Conservation (phyloP, 2,113 vertebrate species). For the Dromas ardeola region DNA sequence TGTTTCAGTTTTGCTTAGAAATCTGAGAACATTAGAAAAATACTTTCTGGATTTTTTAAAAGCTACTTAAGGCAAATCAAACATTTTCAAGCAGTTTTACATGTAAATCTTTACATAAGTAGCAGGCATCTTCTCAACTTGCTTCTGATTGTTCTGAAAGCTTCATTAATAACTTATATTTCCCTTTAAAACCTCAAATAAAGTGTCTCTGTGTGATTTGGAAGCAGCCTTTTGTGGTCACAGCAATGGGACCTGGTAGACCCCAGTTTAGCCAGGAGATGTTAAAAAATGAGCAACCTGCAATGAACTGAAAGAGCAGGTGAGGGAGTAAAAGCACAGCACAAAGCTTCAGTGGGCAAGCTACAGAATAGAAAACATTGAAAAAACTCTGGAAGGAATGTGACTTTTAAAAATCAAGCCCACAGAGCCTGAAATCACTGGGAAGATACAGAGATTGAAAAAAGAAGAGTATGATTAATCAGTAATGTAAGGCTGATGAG, state of each 20-base stretch:
- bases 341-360: background rate
- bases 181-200: background rate
- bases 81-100: background rate
- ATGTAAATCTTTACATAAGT: background rate
- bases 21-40: background rate
- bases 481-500: background rate
- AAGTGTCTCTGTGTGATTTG: background rate
- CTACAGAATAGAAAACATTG: background rate
- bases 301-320: slow-evolving; percentile 62
- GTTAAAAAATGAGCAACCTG: slow-evolving; percentile 1
- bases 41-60: background rate
- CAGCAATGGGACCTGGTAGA: background rate
- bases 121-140: background rate
- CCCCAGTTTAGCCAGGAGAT: background rate
- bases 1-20: background rate
- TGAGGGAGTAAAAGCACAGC: slow-evolving; percentile 62
- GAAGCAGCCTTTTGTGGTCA: background rate
- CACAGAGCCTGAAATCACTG: background rate
- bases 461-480: background rate
- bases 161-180: background rate
- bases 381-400: background rate
- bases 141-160: background rate
- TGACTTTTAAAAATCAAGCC: background rate
- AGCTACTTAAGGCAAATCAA: background rate
- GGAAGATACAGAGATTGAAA: background rate